These are phyloP conservation scores for Drosophila sucinea DNA, from an alignment of 1,140 invertebrate species.

Conservation along the genomic window DNA sequence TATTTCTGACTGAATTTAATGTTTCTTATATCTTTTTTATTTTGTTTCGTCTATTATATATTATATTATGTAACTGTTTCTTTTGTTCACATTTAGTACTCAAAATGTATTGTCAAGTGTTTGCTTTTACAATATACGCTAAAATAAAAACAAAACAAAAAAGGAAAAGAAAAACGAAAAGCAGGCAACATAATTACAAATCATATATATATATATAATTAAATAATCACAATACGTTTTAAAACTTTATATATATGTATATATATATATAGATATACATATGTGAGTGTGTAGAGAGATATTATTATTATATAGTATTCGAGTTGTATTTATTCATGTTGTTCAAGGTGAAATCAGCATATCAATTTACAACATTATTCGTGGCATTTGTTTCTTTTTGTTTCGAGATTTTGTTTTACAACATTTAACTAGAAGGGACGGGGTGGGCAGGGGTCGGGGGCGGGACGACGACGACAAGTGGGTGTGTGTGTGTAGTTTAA, in stretches of 20 bases:
- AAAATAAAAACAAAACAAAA: constrained; percentile 37
- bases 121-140: constrained; percentile 55
- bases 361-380: constrained; percentile 72
- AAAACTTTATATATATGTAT: constrained; percentile 42
- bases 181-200: constrained; percentile 47
- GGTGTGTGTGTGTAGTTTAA: constrained; percentile 48
- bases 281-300: constrained; percentile 30
- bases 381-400: constrained; percentile 51
- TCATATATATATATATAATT: constrained; percentile 74
- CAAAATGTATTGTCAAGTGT: constrained; percentile 76
- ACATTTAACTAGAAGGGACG: constrained; percentile 48
- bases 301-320: constrained; percentile 50
- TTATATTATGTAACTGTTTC: constrained; percentile 28
- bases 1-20: constrained; percentile 5
- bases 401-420: constrained; percentile 55
- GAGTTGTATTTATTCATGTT: constrained; percentile 36
- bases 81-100: constrained; percentile 72
- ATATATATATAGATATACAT: constrained; percentile 32
- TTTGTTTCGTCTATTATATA: not conserved
- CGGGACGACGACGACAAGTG: not conserved
- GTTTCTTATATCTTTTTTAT: not conserved
- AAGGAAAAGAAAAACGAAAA: constrained; percentile 33
- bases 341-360: constrained; percentile 62
- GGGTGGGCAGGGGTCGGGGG: constrained; percentile 5
- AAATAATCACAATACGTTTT: constrained; percentile 73